Conservation (phyloP, 2,113 vertebrate genomes). For the Lates calcarifer region DNA sequence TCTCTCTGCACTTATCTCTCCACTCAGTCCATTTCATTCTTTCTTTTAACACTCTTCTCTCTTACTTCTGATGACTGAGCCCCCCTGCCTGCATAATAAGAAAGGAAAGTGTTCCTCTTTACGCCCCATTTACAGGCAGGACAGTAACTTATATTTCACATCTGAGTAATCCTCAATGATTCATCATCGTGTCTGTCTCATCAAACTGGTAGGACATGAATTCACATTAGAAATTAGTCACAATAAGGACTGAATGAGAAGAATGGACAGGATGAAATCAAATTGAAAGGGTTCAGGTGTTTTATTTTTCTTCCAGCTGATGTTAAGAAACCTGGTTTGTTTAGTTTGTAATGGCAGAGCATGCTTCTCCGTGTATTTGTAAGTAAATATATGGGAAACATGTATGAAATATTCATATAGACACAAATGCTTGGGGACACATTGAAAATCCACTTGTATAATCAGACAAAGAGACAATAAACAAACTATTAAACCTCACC, state of each 20-base stretch:
- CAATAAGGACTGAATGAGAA: conserved; percentile 1
- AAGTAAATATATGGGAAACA: background rate
- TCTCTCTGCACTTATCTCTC: conserved; percentile 62
- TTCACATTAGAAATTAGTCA: conserved; percentile 25
- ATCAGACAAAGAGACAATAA: conserved; percentile 1
- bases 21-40: conserved; percentile 61
- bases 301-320: background rate
- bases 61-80: conserved; percentile 43
- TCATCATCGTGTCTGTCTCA: conserved; percentile 36
- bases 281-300: conserved; percentile 3
- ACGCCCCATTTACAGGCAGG: conserved; percentile 27
- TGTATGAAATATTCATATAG: background rate
- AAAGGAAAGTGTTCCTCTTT: conserved; percentile 36
- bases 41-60: conserved; percentile 45
- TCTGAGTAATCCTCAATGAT: conserved; percentile 29
- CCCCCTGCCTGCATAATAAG: conserved; percentile 34
- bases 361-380: background rate
- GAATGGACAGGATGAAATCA: background rate
- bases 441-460: conserved; percentile 2
- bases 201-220: conserved; percentile 12
- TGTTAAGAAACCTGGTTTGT: background rate
- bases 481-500: background rate
- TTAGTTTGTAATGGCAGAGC: background rate
- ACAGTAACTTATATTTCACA: conserved; percentile 59
- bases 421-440: background rate